Conservation (phyloP, 2,797 vertebrate genomes). For the Diceros bicornis region DNA sequence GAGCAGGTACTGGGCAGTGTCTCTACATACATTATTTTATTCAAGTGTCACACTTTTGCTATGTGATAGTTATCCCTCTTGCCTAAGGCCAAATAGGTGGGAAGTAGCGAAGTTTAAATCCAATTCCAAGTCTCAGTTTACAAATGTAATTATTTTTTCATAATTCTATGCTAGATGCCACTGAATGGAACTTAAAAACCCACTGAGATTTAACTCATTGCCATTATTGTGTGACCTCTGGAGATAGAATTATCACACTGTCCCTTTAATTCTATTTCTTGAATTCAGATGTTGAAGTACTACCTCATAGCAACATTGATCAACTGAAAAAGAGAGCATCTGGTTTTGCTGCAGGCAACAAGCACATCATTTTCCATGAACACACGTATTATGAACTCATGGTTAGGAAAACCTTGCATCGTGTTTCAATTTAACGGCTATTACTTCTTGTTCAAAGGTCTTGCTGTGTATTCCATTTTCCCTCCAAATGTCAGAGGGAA, state of each 20-base stretch:
- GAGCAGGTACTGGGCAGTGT: neutral
- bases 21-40: neutral
- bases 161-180: neutral
- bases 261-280: constrained; percentile 65
- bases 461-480: constrained; percentile 49
- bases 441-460: constrained; percentile 73
- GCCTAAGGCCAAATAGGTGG: neutral
- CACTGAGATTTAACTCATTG: neutral
- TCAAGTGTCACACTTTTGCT: neutral
- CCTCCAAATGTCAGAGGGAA: constrained; percentile 76
- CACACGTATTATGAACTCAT: constrained; percentile 50
- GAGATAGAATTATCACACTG: neutral
- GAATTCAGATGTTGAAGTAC: neutral
- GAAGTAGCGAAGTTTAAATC: neutral
- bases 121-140: neutral
- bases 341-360: constrained; percentile 36
- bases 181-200: constrained; percentile 30
- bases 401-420: constrained; percentile 63
- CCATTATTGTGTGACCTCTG: neutral
- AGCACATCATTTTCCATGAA: neutral
- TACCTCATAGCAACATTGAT: neutral
- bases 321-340: constrained; percentile 67
- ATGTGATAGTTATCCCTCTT: neutral
- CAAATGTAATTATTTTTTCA: neutral
- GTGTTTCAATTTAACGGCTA: constrained; percentile 76